Evolutionary conservation across 2,113 vertebrate genomes (phyloP).

Genomic region (Monopterus albus): DNA sequence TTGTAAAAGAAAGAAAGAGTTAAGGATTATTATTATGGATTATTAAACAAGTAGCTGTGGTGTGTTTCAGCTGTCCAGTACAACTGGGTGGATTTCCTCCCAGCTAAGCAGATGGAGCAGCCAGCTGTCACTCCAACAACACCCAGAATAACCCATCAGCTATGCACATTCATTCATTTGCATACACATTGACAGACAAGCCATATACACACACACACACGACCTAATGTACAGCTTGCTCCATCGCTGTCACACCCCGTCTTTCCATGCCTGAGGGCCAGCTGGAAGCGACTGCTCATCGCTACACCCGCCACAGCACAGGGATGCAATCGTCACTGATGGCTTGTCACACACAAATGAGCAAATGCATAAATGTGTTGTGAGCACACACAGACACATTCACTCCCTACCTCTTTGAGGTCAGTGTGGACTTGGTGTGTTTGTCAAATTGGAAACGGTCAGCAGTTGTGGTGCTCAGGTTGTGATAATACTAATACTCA

Average conservation of each 20-base stretch:
- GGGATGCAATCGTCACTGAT: conserved; percentile 50
- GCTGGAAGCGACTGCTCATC: conserved; percentile 23
- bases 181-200: background rate
- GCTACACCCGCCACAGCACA: background rate
- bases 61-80: background rate
- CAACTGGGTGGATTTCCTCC: background rate
- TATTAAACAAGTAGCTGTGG: background rate
- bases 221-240: background rate
- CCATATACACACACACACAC: conserved; percentile 3
- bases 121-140: conserved; percentile 38
- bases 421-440: conserved; percentile 13
- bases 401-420: conserved; percentile 15
- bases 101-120: conserved; percentile 16
- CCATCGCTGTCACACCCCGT: conserved; percentile 17
- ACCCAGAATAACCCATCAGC: conserved; percentile 8
- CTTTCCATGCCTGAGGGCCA: conserved; percentile 24
- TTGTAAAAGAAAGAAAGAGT: too few species aligned
- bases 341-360: conserved; percentile 41
- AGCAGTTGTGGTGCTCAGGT: background rate
- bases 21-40: too few species aligned
- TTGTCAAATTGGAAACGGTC: conserved; percentile 23
- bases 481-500: too few species aligned
- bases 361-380: conserved; percentile 20
- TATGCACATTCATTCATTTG: conserved; percentile 8
- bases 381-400: conserved; percentile 1